A percentile compares a stretch with the other conserved stretches of the same genome.
phyloP scores from a whole-genome alignment of 1,140 invertebrate species.

The Anastrepha obliqua region DNA sequence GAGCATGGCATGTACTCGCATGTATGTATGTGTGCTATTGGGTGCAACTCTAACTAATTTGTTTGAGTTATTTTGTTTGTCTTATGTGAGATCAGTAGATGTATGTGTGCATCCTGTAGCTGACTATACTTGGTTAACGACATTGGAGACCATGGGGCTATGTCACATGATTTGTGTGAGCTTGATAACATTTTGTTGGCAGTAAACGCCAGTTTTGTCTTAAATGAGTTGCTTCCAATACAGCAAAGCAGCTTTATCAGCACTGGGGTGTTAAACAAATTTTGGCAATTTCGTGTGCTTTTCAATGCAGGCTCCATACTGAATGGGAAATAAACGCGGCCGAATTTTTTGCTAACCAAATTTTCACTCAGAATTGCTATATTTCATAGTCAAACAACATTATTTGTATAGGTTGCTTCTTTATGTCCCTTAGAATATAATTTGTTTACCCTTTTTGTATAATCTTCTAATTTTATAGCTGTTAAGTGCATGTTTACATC shows the following conservation, averaged over 20 bases:
- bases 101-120: neutral
- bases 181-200: neutral
- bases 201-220: neutral
- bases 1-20: no score
- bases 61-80: neutral
- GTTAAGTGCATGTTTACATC: slow-evolving; percentile 1
- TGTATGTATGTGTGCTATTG: neutral
- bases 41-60: neutral
- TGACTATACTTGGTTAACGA: neutral
- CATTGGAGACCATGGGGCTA: neutral
- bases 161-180: neutral
- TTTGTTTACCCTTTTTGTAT: neutral
- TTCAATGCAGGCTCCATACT: neutral
- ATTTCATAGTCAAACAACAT: neutral
- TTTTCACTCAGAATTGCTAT: neutral
- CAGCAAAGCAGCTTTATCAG: no score
- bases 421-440: neutral
- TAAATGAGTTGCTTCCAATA: neutral
- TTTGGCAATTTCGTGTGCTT: neutral
- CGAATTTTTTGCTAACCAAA: neutral
- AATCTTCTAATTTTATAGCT: slow-evolving; percentile 10
- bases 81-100: no score
- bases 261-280: neutral
- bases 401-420: neutral
- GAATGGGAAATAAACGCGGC: neutral